Evolutionary conservation across 2,113 vertebrate genomes (phyloP).

Genomic region (Ramphastos sulfuratus): DNA sequence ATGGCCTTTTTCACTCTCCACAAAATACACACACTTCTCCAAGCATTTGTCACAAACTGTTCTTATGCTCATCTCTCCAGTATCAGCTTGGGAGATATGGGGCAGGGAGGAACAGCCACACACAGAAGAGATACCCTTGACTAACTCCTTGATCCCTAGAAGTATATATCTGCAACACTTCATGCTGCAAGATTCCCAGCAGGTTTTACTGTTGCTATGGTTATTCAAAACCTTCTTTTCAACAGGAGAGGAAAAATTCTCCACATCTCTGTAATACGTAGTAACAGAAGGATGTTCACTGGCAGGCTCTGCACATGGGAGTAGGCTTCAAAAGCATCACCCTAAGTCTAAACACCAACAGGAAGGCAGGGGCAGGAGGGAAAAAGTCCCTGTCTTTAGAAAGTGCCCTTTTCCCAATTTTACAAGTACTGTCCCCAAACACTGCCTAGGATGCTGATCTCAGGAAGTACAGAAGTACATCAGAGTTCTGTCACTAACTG

Average conservation of each 20-base stretch:
- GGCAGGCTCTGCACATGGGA: not conserved
- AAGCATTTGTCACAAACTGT: not conserved
- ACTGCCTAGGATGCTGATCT: not conserved
- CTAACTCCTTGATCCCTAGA: not conserved
- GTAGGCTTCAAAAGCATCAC: not conserved
- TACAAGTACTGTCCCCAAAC: not conserved
- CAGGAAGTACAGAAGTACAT: not conserved
- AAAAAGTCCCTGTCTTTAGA: not conserved
- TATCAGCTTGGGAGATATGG: not conserved
- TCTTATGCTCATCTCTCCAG: not conserved
- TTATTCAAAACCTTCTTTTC: slow-evolving; percentile 79
- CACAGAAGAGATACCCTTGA: not conserved
- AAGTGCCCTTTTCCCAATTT: not conserved
- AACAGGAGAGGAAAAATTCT: slow-evolving; percentile 78
- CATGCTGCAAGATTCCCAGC: slow-evolving; percentile 61
- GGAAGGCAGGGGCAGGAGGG: no score
- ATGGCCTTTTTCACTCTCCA: not conserved
- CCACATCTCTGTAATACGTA: slow-evolving; percentile 67
- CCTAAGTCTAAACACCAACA: not conserved
- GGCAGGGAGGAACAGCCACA: not conserved
- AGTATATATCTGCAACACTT: slow-evolving; percentile 77
- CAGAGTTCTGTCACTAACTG: not conserved
- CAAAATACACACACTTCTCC: not conserved
- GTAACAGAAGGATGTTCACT: not conserved
- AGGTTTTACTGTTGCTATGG: slow-evolving; percentile 80